A percentile compares a stretch with the other conserved stretches of the same genome.
Conservation (phyloP, 2,888 invertebrate species). For the Merodon equestris region DNA sequence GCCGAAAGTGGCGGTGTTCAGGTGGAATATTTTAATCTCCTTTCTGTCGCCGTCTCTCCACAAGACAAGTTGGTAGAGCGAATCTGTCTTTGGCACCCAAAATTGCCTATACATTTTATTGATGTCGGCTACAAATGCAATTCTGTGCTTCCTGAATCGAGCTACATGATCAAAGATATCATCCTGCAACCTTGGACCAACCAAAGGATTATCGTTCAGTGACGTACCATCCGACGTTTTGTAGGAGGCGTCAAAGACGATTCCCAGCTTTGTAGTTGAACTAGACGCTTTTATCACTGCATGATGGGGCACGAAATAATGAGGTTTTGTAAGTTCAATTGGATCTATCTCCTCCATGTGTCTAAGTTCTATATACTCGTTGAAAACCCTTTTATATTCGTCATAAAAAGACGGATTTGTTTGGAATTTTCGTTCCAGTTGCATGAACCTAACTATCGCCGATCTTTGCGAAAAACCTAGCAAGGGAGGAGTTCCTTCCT, state of each 20-base stretch:
- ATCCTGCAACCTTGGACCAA: constrained; percentile 15
- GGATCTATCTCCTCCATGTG: not conserved
- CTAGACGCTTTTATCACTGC: constrained; percentile 37
- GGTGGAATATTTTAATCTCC: constrained; percentile 10
- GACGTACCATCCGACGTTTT: constrained; percentile 19
- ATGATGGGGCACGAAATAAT: constrained; percentile 32
- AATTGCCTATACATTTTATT: constrained; percentile 24
- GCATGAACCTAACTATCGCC: not conserved
- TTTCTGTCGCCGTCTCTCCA: constrained; percentile 4
- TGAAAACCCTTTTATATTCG: not conserved
- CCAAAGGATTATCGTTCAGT: constrained; percentile 9
- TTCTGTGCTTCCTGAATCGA: constrained; percentile 2
- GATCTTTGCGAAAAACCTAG: not conserved
- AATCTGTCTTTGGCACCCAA: constrained; percentile 6
- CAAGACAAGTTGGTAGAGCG: constrained; percentile 8
- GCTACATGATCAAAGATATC: constrained; percentile 22
- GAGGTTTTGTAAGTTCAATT: not conserved
- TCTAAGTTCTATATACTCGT: constrained; percentile 1
- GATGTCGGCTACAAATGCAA: constrained; percentile 15
- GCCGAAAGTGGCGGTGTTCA: constrained; percentile 19
- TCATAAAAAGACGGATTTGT: not conserved
- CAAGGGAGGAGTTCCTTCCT: not conserved
- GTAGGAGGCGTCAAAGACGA: constrained; percentile 35
- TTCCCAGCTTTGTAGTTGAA: constrained; percentile 25
- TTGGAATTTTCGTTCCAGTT: not conserved